phyloP scores from a whole-genome alignment of 2,888 invertebrate genomes.

The Drosophila fulvimacula region DNA sequence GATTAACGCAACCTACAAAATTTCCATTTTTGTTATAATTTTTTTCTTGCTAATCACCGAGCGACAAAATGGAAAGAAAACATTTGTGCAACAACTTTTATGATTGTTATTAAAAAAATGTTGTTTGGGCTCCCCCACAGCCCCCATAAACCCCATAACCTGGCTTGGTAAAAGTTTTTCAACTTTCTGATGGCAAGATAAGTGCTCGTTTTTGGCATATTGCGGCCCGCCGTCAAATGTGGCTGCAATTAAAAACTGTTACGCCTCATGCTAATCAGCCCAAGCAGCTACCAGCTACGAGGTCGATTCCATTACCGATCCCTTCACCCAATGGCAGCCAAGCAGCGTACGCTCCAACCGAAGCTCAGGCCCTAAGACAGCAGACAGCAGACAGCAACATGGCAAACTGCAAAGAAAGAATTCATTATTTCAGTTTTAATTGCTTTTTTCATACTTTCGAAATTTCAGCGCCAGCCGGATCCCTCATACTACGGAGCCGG shows the following conservation, averaged over 20 bases:
- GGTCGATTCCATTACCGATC: conserved; percentile 57
- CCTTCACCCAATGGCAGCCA: conserved; percentile 63
- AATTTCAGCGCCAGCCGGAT: conserved; percentile 62
- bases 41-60: conserved; percentile 43
- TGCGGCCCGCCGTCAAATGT: conserved; percentile 76
- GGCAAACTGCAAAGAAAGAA: conserved; percentile 74
- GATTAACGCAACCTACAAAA: background rate
- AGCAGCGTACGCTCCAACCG: conserved; percentile 36
- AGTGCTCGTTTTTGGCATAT: conserved; percentile 68
- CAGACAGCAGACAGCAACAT: conserved; percentile 45
- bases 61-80: conserved; percentile 54
- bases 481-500: conserved; percentile 17
- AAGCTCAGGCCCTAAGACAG: conserved; percentile 20
- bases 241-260: conserved; percentile 82
- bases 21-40: conserved; percentile 2
- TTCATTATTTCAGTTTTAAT: conserved; percentile 83
- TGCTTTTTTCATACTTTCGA: conserved; percentile 83
- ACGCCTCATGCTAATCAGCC: conserved; percentile 81
- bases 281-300: conserved; percentile 53
- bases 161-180: conserved; percentile 60
- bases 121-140: conserved; percentile 2
- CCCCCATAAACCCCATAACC: background rate
- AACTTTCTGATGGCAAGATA: conserved; percentile 76
- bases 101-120: conserved; percentile 59
- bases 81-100: conserved; percentile 65